A percentile compares a stretch with the other conserved stretches of the same genome.
Conservation (phyloP, 2,797 vertebrate genomes). For the Amblyopsis hoosieri region DNA sequence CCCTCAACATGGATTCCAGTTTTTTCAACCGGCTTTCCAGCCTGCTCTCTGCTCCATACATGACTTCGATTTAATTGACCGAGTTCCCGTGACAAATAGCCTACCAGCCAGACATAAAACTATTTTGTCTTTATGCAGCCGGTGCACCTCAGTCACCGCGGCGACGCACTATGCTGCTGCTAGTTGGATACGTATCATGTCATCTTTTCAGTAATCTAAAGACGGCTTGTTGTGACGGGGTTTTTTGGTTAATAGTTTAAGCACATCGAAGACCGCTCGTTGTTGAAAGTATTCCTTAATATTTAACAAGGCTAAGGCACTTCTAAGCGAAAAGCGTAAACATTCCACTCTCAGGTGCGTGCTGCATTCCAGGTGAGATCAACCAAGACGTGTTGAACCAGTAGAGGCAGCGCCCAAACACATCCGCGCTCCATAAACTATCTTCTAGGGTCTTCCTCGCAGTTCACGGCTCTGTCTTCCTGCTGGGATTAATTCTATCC, state of each 20-base stretch:
- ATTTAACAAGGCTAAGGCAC: not conserved
- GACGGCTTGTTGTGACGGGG: conserved; percentile 2
- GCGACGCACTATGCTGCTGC: conserved; percentile 16
- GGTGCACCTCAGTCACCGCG: not conserved
- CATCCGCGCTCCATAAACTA: too few relatives aligned
- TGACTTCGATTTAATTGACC: conserved; percentile 40
- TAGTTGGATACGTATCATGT: conserved; percentile 25
- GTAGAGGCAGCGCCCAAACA: not conserved
- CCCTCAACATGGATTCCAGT: conserved; percentile 75
- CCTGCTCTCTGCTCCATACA: conserved; percentile 75
- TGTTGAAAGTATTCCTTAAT: not conserved
- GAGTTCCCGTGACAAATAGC: conserved; percentile 28
- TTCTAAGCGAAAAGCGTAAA: not conserved
- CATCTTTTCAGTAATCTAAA: conserved; percentile 20
- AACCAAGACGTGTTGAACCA: conserved; percentile 35
- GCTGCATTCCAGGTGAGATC: conserved; percentile 37
- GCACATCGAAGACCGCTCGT: not conserved
- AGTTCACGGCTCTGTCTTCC: not conserved
- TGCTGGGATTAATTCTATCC: not conserved
- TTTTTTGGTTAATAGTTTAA: conserved; percentile 48
- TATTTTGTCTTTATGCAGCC: not conserved
- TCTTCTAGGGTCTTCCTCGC: too few relatives aligned
- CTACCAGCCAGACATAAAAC: conserved; percentile 29
- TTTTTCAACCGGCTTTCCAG: conserved; percentile 69
- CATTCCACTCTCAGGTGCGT: conserved; percentile 29